These are phyloP conservation scores for Rhabdomys dilectus DNA, from an alignment of 2,113 vertebrate species.

Conservation along the genomic window DNA sequence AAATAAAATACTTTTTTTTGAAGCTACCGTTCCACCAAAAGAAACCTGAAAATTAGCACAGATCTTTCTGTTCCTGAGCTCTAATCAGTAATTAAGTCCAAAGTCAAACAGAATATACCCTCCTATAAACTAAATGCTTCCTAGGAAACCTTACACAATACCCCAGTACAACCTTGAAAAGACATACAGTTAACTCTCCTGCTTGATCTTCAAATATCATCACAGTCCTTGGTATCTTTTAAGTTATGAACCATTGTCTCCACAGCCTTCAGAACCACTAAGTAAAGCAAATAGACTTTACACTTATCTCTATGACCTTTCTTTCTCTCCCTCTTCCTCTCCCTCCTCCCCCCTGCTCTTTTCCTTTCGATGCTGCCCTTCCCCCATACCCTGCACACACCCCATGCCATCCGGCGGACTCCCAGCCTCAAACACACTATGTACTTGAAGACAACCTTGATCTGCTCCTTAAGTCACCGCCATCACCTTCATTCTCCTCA, in stretches of 20 bases:
- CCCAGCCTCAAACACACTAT: background rate
- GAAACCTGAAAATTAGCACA: background rate
- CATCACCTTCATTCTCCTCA: too few species aligned
- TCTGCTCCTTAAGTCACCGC: background rate
- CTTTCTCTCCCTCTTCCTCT: background rate
- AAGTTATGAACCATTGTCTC: constrained; percentile 6
- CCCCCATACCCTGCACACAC: background rate
- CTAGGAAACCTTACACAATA: background rate
- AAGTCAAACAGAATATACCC: background rate
- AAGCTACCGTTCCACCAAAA: background rate
- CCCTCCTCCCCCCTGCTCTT: too few species aligned
- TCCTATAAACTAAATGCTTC: background rate
- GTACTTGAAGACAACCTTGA: background rate
- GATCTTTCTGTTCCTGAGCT: background rate
- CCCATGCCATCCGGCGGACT: fast-evolving
- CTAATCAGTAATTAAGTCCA: background rate
- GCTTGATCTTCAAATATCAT: constrained; percentile 36
- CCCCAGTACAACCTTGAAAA: background rate
- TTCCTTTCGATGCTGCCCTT: too few species aligned
- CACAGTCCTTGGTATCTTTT: background rate
- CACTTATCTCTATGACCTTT: background rate
- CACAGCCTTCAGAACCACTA: background rate
- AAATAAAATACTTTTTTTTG: background rate
- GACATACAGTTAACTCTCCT: background rate
- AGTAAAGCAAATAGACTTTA: background rate